Evolutionary conservation across 1,140 invertebrate species (phyloP).

Genomic region (Physella acuta): DNA sequence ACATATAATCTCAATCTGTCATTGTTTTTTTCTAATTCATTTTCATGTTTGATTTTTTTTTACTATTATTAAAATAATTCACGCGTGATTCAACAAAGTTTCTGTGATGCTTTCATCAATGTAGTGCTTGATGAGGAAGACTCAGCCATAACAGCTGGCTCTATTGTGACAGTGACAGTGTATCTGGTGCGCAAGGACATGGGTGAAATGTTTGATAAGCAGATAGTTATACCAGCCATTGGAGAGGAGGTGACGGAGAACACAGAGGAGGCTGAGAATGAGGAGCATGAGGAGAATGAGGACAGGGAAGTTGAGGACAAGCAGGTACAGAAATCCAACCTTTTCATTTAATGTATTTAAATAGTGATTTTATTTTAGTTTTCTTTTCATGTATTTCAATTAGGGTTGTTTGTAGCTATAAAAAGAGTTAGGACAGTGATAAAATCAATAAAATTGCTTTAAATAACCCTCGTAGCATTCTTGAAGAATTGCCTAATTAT

Average conservation of each 20-base stretch:
- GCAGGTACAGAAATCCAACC: background rate
- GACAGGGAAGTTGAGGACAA: constrained; percentile 21
- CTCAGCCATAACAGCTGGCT: constrained; percentile 91
- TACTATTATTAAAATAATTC: too few relatives aligned
- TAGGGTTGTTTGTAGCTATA: too few relatives aligned
- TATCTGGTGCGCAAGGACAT: constrained; percentile 78
- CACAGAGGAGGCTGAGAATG: constrained; percentile 32
- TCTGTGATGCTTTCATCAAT: too few relatives aligned
- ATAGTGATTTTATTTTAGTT: too few relatives aligned
- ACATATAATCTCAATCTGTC: background rate
- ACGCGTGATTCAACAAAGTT: too few relatives aligned
- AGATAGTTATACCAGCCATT: constrained; percentile 22
- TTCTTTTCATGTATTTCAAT: too few relatives aligned
- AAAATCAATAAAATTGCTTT: too few relatives aligned
- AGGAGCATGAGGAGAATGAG: constrained; percentile 32
- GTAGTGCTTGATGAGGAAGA: constrained; percentile 95
- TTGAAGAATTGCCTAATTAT: too few relatives aligned
- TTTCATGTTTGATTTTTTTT: background rate
- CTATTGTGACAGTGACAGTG: constrained; percentile 96
- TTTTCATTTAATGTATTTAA: too few relatives aligned
- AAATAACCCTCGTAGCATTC: too few relatives aligned
- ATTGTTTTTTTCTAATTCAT: background rate
- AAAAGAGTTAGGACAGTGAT: too few relatives aligned
- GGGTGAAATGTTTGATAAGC: constrained; percentile 70
- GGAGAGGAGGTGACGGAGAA: constrained; percentile 27